Evolutionary conservation across 1,140 invertebrate species (phyloP).

Genomic region (Sitophilus oryzae): DNA sequence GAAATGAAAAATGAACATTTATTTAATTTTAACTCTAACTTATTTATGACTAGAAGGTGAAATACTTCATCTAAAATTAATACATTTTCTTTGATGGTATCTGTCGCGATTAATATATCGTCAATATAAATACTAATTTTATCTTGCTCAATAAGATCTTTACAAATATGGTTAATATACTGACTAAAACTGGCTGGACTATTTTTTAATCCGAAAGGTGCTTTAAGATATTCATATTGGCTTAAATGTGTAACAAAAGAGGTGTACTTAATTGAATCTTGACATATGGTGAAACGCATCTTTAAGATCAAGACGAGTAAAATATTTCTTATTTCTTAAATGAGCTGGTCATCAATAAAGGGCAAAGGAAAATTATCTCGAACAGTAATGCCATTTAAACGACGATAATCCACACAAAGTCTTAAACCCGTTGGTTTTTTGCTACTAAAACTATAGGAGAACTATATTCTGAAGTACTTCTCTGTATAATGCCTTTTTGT

Average conservation of each 20-base stretch:
- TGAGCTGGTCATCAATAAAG: too few species aligned
- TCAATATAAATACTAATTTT: conserved; percentile 25
- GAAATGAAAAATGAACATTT: conserved; percentile 29
- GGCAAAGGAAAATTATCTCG: too few species aligned
- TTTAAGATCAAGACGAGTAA: conserved; percentile 33
- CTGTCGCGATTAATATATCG: conserved; percentile 23
- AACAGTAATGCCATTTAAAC: too few species aligned
- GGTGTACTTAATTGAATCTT: conserved; percentile 28
- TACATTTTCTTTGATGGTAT: conserved; percentile 14
- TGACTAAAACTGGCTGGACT: conserved; percentile 9
- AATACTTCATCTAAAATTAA: conserved; percentile 20
- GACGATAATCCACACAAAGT: too few species aligned
- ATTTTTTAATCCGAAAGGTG: conserved; percentile 31
- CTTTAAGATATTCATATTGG: conserved; percentile 31
- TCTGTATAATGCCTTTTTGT: too few species aligned
- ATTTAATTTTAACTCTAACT: conserved; percentile 24
- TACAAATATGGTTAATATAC: conserved; percentile 14
- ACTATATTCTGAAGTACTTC: too few species aligned
- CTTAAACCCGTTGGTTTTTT: too few species aligned
- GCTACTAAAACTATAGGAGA: too few species aligned
- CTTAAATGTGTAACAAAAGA: conserved; percentile 25
- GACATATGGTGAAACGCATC: conserved; percentile 36
- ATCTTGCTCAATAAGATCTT: conserved; percentile 2
- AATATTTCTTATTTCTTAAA: conserved; percentile 26
- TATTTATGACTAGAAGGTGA: conserved; percentile 12